Percentiles rank a stretch among this genome's conserved stretches.
Evolutionary conservation across 2,888 invertebrate species (phyloP).

Genomic region (Cheilosia scutellata): DNA sequence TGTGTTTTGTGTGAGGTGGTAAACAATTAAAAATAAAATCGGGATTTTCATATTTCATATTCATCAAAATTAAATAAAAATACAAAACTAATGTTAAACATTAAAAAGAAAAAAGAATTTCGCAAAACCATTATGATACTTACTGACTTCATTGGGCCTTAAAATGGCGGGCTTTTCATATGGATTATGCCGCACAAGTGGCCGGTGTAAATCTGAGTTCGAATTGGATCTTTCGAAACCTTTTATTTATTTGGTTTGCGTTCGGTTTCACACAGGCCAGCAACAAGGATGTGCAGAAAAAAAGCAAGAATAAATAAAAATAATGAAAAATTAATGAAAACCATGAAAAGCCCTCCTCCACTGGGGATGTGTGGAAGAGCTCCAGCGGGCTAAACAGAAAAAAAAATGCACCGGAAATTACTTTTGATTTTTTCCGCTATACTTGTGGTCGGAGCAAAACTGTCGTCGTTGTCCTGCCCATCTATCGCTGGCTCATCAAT

Average conservation of each 20-base stretch:
- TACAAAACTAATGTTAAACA: conserved; percentile 1
- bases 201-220: conserved; percentile 81
- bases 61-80: background rate
- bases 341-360: conserved; percentile 36
- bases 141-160: conserved; percentile 87
- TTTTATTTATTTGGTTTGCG: conserved; percentile 45
- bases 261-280: conserved; percentile 2
- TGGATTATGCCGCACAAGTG: conserved; percentile 80
- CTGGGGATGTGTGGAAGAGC: background rate
- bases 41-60: conserved; percentile 28
- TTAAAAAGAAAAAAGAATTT: conserved; percentile 9
- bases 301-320: conserved; percentile 33
- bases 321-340: conserved; percentile 56
- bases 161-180: conserved; percentile 85
- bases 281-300: conserved; percentile 41
- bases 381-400: conserved; percentile 1
- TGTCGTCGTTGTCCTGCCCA: conserved; percentile 50
- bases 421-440: conserved; percentile 83
- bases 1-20: conserved; percentile 38
- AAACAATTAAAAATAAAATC: conserved; percentile 23
- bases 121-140: conserved; percentile 78
- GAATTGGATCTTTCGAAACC: conserved; percentile 83
- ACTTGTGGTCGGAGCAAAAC: conserved; percentile 79
- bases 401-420: conserved; percentile 76
- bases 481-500: conserved; percentile 27